phyloP scores from a whole-genome alignment of 1,140 invertebrate species.

The Ostrea denselamellosa region DNA sequence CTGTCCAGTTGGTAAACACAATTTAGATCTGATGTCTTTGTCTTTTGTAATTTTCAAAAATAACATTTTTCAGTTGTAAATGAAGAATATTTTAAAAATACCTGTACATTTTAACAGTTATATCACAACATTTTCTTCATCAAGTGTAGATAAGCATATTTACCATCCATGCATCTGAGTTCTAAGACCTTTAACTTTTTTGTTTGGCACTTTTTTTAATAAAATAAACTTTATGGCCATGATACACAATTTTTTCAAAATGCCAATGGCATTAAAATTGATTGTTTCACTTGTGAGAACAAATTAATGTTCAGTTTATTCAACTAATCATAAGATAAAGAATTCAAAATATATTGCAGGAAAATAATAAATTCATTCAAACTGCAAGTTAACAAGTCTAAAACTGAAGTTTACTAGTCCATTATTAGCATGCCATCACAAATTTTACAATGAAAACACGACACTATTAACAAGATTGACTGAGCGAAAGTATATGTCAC shows the following conservation, averaged over 20 bases:
- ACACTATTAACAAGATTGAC: neutral
- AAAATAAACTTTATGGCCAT: neutral
- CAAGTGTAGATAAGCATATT: too few species aligned
- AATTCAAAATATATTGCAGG: neutral
- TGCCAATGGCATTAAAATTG: neutral
- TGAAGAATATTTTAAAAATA: too few species aligned
- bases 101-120: too few species aligned
- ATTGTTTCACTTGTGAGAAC: neutral
- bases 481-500: constrained; percentile 23
- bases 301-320: neutral
- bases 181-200: too few species aligned
- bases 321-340: neutral
- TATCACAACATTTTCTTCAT: too few species aligned
- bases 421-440: neutral
- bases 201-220: neutral
- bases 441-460: neutral
- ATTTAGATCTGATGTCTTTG: too few species aligned
- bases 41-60: too few species aligned
- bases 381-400: neutral
- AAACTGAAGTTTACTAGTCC: neutral
- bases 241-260: neutral
- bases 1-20: too few species aligned
- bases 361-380: neutral
- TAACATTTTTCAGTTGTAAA: too few species aligned
- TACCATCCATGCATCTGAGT: too few species aligned